A percentile compares a stretch with the other conserved stretches of the same genome.
phyloP scores from a whole-genome alignment of 2,888 invertebrate species.

The Nomada hirtipes region DNA sequence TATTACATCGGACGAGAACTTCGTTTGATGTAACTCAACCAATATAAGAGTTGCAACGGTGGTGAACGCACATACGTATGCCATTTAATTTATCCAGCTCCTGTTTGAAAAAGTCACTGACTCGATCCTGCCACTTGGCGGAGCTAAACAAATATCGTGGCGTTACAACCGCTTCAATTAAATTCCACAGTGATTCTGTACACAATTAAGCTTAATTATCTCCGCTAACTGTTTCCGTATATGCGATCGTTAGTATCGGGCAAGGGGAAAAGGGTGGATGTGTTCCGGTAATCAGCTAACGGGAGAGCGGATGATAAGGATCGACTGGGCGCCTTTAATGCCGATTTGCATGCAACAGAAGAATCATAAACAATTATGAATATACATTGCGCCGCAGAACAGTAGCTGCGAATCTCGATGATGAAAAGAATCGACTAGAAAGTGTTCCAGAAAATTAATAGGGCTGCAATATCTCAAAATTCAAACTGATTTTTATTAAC shows the following conservation, averaged over 20 bases:
- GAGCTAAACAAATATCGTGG: constrained; percentile 32
- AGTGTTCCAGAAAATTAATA: background rate
- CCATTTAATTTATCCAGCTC: background rate
- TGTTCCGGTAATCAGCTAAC: constrained; percentile 5
- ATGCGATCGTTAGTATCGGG: constrained; percentile 31
- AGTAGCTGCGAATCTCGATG: too few relatives aligned
- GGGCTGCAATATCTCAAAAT: too few relatives aligned
- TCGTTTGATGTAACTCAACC: background rate
- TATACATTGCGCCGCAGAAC: background rate
- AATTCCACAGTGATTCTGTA: constrained; percentile 2
- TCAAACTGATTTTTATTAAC: background rate
- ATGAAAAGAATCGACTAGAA: background rate
- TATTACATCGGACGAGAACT: background rate
- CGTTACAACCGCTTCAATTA: constrained; percentile 16
- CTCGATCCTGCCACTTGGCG: background rate
- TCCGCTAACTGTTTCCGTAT: constrained; percentile 31
- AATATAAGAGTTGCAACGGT: background rate
- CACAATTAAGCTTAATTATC: constrained; percentile 40
- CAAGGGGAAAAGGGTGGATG: background rate
- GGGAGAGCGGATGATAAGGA: constrained; percentile 26
- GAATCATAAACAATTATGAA: background rate
- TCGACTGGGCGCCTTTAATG: constrained; percentile 4
- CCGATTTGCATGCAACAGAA: constrained; percentile 12
- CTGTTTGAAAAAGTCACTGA: background rate
- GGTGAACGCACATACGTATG: background rate